phyloP scores from a whole-genome alignment of 2,113 vertebrate species.

The Centropus bengalensis region DNA sequence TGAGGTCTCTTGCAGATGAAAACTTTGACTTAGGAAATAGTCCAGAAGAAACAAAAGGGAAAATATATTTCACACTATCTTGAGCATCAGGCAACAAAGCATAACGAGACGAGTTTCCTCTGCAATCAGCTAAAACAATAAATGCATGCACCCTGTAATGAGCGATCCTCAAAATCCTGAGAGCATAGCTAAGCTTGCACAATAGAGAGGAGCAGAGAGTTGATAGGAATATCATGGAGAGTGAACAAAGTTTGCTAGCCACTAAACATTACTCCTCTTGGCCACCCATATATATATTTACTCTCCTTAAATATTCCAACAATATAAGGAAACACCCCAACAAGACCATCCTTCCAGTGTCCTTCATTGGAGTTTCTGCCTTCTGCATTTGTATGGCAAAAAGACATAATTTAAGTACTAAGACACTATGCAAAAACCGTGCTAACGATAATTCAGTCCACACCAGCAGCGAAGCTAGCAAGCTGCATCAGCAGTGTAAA shows the following conservation, averaged over 20 bases:
- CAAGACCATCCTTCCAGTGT: not conserved
- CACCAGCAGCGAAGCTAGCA: not conserved
- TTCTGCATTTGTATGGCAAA: not conserved
- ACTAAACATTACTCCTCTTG: not conserved
- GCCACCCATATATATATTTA: fast-evolving
- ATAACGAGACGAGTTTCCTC: not conserved
- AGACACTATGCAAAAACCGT: not conserved
- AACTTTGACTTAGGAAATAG: not conserved
- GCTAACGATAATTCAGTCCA: not conserved
- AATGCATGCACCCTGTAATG: fast-evolving
- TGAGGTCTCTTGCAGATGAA: not conserved
- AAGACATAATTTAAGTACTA: not conserved
- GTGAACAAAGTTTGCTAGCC: not conserved
- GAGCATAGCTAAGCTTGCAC: not conserved
- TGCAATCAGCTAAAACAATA: not conserved
- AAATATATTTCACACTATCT: not conserved
- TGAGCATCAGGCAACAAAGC: not conserved
- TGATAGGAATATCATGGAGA: not conserved
- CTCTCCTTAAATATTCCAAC: not conserved
- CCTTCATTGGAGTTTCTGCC: not conserved
- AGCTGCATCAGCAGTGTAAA: not conserved
- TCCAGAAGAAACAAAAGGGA: not conserved
- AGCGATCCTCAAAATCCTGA: not conserved
- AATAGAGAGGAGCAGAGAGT: not conserved
- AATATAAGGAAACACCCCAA: not conserved